Evolutionary conservation across 2,888 invertebrate genomes (phyloP).

Genomic region (Bombylius major): DNA sequence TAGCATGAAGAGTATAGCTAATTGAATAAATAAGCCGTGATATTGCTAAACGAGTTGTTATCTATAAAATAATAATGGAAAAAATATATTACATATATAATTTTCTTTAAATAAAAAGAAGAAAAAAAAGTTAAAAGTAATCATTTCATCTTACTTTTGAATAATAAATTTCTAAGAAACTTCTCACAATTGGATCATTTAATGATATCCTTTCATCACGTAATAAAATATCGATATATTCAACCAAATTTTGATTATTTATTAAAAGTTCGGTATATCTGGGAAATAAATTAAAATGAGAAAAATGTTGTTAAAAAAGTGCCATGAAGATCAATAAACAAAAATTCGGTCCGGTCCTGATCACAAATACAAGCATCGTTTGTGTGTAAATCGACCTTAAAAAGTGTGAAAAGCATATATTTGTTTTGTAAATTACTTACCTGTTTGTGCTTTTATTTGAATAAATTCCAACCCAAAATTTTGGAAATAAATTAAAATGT

Average conservation of each 20-base stretch:
- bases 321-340: too few species aligned
- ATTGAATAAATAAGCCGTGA: slow-evolving; percentile 35
- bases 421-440: slow-evolving; percentile 19
- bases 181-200: slow-evolving; percentile 71
- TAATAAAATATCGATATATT: slow-evolving; percentile 82
- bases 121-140: neutral
- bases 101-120: neutral
- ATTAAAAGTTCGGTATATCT: slow-evolving; percentile 71
- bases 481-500: slow-evolving; percentile 78
- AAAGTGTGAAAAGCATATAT: neutral
- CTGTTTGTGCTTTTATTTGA: slow-evolving; percentile 39
- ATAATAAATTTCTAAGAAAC: slow-evolving; percentile 79
- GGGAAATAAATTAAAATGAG: slow-evolving; percentile 21
- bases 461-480: slow-evolving; percentile 83
- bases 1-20: slow-evolving; percentile 34
- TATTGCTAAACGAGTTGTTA: slow-evolving; percentile 32
- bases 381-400: neutral
- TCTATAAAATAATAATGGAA: slow-evolving; percentile 16
- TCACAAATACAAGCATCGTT: too few species aligned
- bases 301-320: too few species aligned
- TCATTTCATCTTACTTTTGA: slow-evolving; percentile 53
- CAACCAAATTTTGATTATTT: slow-evolving; percentile 70
- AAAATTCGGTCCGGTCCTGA: too few species aligned
- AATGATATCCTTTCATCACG: slow-evolving; percentile 77
- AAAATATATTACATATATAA: neutral